Conservation (phyloP, 2,113 vertebrate genomes). For the Chitala chitala region DNA sequence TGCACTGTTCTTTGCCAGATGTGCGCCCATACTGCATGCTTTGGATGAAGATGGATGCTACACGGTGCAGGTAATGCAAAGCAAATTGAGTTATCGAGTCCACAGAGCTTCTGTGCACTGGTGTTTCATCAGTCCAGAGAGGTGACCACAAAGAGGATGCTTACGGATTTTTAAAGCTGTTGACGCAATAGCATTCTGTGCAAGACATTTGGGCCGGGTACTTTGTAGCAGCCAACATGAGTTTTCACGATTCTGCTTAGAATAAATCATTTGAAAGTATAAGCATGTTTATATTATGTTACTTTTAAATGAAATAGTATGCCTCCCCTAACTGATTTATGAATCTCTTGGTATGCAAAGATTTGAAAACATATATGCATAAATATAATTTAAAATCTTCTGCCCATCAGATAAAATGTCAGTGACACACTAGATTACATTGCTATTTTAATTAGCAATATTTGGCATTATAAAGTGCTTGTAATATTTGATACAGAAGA, state of each 20-base stretch:
- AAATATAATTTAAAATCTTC: too few relatives aligned
- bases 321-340: too few relatives aligned
- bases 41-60: neutral
- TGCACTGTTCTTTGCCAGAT: conserved; percentile 20
- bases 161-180: neutral
- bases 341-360: too few relatives aligned
- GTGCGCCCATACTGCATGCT: neutral
- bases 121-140: neutral
- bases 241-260: conserved; percentile 44
- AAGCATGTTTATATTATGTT: conserved; percentile 49
- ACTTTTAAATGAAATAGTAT: too few relatives aligned
- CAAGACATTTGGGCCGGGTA: conserved; percentile 17
- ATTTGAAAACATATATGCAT: too few relatives aligned
- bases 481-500: too few relatives aligned
- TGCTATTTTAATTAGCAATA: too few relatives aligned
- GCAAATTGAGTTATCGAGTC: too few relatives aligned
- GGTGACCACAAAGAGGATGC: neutral
- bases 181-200: neutral
- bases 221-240: conserved; percentile 15
- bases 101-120: too few relatives aligned
- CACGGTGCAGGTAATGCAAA: neutral
- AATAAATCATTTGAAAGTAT: conserved; percentile 43
- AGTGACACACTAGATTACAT: too few relatives aligned
- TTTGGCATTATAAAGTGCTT: too few relatives aligned
- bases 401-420: too few relatives aligned